Evolutionary conservation across 2,113 vertebrate species (phyloP).

Genomic region (Urocolius indicus): DNA sequence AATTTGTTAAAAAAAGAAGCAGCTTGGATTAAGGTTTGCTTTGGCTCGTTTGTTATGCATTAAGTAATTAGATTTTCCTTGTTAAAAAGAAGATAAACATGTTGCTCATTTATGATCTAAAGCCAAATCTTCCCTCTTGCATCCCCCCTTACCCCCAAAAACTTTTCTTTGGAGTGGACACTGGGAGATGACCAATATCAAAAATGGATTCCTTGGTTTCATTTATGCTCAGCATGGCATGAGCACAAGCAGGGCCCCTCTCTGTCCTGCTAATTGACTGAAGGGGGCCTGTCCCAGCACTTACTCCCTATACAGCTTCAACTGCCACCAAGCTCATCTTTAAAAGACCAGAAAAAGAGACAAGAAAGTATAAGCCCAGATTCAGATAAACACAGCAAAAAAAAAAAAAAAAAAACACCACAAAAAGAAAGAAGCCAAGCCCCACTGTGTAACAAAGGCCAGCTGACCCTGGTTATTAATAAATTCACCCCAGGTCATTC

Average conservation of each 20-base stretch:
- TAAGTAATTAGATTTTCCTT: conserved; percentile 23
- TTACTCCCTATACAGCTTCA: not conserved
- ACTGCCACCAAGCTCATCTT: not conserved
- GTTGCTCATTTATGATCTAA: not conserved
- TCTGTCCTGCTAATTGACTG: not conserved
- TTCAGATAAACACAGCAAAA: not conserved
- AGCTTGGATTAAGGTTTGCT: conserved; percentile 24
- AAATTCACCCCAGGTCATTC: not conserved
- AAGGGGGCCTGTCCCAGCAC: not conserved
- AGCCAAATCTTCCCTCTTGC: not conserved
- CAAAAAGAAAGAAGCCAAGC: not conserved
- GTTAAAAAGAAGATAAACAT: not conserved
- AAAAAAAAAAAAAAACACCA: not conserved
- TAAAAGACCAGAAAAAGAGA: not conserved
- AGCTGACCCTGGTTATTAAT: not conserved
- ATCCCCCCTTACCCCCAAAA: not conserved
- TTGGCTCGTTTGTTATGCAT: not conserved
- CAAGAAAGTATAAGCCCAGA: not conserved
- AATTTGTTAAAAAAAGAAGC: conserved; percentile 21
- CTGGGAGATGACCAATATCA: not conserved
- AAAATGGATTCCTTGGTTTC: not conserved
- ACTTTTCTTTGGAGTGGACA: not conserved
- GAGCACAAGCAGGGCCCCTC: not conserved
- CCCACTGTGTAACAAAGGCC: not conserved
- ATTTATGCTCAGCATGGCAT: not conserved